phyloP scores from a whole-genome alignment of 1,140 invertebrate genomes.

The Thrips palmi region DNA sequence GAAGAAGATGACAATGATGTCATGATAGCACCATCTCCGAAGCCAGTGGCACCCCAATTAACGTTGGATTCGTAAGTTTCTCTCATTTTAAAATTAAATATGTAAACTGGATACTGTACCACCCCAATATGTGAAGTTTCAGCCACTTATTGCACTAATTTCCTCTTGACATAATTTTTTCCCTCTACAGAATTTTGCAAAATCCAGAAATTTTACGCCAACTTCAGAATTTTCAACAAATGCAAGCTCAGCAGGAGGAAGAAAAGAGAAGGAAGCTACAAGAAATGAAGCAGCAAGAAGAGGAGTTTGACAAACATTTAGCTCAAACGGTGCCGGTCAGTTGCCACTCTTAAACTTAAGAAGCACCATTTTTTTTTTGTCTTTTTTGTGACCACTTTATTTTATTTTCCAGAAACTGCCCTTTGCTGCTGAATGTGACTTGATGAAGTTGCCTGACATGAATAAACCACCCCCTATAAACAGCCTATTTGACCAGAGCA shows the following conservation, averaged over 20 bases:
- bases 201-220: conserved; percentile 55
- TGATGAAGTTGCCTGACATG: conserved; percentile 28
- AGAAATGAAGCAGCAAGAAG: conserved; percentile 54
- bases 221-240: conserved; percentile 42
- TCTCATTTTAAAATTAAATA: conserved; percentile 23
- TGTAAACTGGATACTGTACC: no score
- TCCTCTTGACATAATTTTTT: conserved; percentile 10
- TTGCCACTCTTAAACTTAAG: no score
- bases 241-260: conserved; percentile 27
- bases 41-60: conserved; percentile 20
- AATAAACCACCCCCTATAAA: conserved; percentile 30
- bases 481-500: background rate
- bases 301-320: conserved; percentile 60
- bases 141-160: no score
- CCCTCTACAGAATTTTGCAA: conserved; percentile 34
- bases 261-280: conserved; percentile 47
- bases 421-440: conserved; percentile 45
- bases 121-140: no score
- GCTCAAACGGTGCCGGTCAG: conserved; percentile 45
- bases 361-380: conserved; percentile 10
- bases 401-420: conserved; percentile 33
- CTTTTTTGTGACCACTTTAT: conserved; percentile 8
- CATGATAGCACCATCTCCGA: conserved; percentile 15
- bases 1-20: conserved; percentile 50
- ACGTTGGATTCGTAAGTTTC: no score